Evolutionary conservation across 2,797 vertebrate genomes (phyloP).

Genomic region (Netta rufina): DNA sequence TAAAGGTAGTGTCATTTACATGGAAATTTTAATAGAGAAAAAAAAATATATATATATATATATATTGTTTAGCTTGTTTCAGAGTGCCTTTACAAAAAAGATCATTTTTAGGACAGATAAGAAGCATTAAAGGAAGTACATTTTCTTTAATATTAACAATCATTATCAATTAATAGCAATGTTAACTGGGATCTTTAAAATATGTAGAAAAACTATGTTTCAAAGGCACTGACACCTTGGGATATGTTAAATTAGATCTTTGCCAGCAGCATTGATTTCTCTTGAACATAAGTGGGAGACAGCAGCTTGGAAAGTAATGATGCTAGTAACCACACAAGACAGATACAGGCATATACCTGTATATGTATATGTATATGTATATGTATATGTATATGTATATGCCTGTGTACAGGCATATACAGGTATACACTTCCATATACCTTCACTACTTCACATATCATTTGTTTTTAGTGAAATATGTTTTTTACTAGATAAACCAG

Average conservation of each 20-base stretch:
- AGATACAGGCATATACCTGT: not conserved
- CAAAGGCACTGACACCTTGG: not conserved
- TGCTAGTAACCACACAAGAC: not conserved
- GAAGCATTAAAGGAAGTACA: not conserved
- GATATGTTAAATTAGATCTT: not conserved
- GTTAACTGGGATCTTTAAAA: not conserved
- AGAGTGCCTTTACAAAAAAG: not conserved
- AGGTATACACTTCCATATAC: not conserved
- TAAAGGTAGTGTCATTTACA: not conserved
- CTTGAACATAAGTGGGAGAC: not conserved
- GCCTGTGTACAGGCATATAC: no score
- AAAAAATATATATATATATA: no score
- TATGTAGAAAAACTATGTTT: not conserved
- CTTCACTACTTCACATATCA: not conserved
- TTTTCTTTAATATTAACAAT: not conserved
- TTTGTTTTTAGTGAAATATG: not conserved
- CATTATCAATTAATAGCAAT: not conserved
- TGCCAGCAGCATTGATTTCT: not conserved
- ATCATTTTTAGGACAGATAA: not conserved
- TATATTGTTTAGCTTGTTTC: not conserved
- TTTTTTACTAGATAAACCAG: not conserved
- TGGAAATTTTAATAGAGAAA: not conserved
- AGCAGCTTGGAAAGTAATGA: not conserved
- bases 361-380: no score
- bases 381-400: no score